Base-by-base conservation (phyloP, 2,888 invertebrate species). In the Esperia sulphurella region DNA sequence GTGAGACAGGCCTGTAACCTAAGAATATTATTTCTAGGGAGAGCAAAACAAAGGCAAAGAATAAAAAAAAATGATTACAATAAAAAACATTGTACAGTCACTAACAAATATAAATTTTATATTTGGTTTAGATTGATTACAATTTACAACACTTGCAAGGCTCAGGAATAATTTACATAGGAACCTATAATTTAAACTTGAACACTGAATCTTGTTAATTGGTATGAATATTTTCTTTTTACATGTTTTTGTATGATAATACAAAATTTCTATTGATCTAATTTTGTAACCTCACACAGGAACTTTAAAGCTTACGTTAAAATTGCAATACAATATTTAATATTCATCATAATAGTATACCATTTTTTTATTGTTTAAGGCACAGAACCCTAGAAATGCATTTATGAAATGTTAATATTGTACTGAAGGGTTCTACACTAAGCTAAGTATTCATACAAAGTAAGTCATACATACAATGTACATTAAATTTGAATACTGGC, bases 321-420 rank as follows among this genome's bases (percentile, higher is more conserved):
- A 21, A 21, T 3, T 21, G 2, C 21, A 21, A 21, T 21, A 21
- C 2, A 21, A 21, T 21, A 21, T 21, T 21, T 21, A 21, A 21
- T 21, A 21, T 21, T 21, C 21, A 21, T 21, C 5, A 7, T 37
- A 37, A 12, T 37, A 37, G 7, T 37, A 37, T 37, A 37, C 10
- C 2, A 3, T 3, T 3, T 12, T 13, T 10, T 37, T n/a, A 33
- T 10, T 5, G 2, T 13, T 39, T 33, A 14, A 33, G 33, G 14
- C 35, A 43, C 14, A 33, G 43, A 43, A 45, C 12, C 28, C 30
- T 38, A 45, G 29, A 45, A 45, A 45, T 45, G 45, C 38, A 45
- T 37, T 41, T 30, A 21, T 21, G 21, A 33, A 35, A 14, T 14
- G 9, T 28, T 46, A 21, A 21, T 31, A 37, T 45, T 45, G 39